Percentiles rank a stretch among this genome's conserved stretches.
Evolutionary conservation across 2,113 vertebrate species (phyloP).

Genomic region (Hiodon tergisus): DNA sequence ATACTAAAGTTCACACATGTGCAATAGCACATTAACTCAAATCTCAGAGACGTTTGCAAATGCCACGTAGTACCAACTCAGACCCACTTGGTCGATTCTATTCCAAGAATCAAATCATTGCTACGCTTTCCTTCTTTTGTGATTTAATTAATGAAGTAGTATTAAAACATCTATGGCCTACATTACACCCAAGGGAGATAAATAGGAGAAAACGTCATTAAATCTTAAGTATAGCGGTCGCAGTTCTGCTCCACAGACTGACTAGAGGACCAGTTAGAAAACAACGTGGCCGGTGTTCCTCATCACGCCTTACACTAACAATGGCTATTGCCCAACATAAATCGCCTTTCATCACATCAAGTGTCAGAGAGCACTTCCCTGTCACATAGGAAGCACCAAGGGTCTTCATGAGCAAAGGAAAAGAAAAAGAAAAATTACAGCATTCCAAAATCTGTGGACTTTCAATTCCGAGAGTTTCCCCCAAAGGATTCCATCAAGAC

Average conservation of each 20-base stretch:
- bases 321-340: constrained; percentile 1
- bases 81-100: no score
- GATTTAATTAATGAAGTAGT: no score
- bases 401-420: constrained; percentile 5
- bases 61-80: no score
- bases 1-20: no score
- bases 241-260: neutral
- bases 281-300: neutral
- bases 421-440: constrained; percentile 18
- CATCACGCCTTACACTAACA: neutral
- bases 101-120: no score
- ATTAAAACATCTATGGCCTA: no score
- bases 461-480: constrained; percentile 14
- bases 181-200: no score
- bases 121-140: no score
- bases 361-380: constrained; percentile 6
- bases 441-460: constrained; percentile 29
- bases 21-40: no score
- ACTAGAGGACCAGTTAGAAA: neutral
- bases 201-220: no score
- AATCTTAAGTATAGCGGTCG: no score
- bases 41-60: no score
- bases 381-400: neutral
- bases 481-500: constrained; percentile 25
- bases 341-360: constrained; percentile 2